Evolutionary conservation across 1,140 invertebrate genomes (phyloP).

Genomic region (Patella vulgata): DNA sequence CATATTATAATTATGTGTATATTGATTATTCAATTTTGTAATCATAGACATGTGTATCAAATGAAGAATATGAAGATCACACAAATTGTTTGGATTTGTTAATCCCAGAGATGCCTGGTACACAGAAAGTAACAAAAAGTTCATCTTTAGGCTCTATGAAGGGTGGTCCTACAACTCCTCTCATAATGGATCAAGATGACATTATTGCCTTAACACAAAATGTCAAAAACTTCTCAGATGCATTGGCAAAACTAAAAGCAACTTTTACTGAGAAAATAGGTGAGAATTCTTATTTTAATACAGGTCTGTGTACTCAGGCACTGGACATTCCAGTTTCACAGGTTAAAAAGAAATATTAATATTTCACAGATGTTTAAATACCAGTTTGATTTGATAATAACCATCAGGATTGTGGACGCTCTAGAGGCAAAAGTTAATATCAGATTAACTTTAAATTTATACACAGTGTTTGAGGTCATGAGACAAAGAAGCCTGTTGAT

Average conservation of each 20-base stretch:
- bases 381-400: too few species aligned
- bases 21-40: too few species aligned
- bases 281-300: conserved; percentile 27
- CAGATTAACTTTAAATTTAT: too few species aligned
- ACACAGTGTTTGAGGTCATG: too few species aligned
- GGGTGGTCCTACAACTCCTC: conserved; percentile 26
- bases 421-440: too few species aligned
- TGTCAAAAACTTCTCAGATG: conserved; percentile 70
- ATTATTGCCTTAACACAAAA: conserved; percentile 70
- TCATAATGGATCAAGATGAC: conserved; percentile 69
- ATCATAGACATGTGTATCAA: too few species aligned
- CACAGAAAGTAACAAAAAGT: conserved; percentile 41
- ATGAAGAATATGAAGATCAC: too few species aligned
- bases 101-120: not conserved
- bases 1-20: too few species aligned
- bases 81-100: too few species aligned
- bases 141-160: conserved; percentile 47
- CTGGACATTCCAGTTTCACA: not conserved
- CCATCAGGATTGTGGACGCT: too few species aligned
- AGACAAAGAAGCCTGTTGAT: too few species aligned
- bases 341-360: not conserved
- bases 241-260: conserved; percentile 67
- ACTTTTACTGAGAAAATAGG: conserved; percentile 67
- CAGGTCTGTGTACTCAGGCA: not conserved
- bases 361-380: not conserved